Base-by-base conservation (phyloP, 2,797 vertebrate genomes). In the Pygocentrus nattereri region DNA sequence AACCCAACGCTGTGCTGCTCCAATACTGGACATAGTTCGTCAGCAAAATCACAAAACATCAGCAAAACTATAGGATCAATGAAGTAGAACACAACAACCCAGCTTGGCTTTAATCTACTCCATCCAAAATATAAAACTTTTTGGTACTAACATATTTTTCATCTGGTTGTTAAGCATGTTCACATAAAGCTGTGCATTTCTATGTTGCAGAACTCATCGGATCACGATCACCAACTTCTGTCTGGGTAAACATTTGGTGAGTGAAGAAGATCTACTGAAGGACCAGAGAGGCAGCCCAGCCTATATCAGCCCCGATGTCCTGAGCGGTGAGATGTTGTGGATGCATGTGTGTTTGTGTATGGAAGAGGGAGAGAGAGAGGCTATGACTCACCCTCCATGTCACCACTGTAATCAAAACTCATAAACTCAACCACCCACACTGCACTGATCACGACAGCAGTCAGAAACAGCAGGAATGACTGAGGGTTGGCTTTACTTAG, bases 191-290 rank as follows among this genome's bases (percentile, higher is more conserved):
- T n/a, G n/a, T n/a, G n/a, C n/a, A n/a, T n/a, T n/a, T 64, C 15
- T 88, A 12, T 87, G 21, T 87, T 67, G n/a, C 74, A 99, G 98
- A 91, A 99, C 98, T 70, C 98, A 99, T 81, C 92, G 98, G 82
- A 99, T 99, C 91, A 99, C 98, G 80, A 98, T 99, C 90, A 99
- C 98, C 54, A 99, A 99, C 92, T 99, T 99, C 94, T 99, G 98
- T 92, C 95, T 99, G 19, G 98, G 98, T 80, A 99, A 99, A 91
- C 98, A 99, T 92, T 94, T 99, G 41, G 98, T 99, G 91, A 99
- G 98, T 0, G 98, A 99, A 86, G 98, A 98, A 0, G 98, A 99
- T 92, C 94, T 99, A 82, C 93, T 99, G 89, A 99, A 99, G 91
- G 98, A 99, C 93, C 98, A 99, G 96, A 93, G 98, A 82, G 98